Base-by-base conservation (phyloP, 2,797 vertebrate genomes). In the Arnoldichthys spilopterus region DNA sequence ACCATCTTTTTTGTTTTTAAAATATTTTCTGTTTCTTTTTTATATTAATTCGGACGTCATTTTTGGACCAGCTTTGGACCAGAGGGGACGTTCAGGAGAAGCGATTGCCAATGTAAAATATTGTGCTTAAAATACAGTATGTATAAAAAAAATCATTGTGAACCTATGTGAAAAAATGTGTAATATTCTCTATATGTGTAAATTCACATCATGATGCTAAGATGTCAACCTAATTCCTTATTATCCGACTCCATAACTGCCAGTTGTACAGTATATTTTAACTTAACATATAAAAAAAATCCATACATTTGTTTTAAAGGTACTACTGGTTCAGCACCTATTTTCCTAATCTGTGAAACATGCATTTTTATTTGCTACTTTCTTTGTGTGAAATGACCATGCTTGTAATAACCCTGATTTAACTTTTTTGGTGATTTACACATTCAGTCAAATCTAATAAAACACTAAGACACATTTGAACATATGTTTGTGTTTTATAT, bases 391-490 rank as follows among this genome's bases (percentile, higher is more conserved):
- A 72, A 73, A 78, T 74, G 72, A 76, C 68, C 75, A 83, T 85
- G 77, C 53, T 83, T 76, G 61, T 74, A 80, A 70, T 62, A 67
- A 67, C 66, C 51, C 43, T 64, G 58, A 82, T 80, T 86, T 82
- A 82, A 74, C 81, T 77, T 84, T 85, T 84, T 83, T 85, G 71
- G 82, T 86, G 82, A 78, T 82, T 83, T 85, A 80, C 77, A 82
- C 83, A 80, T 79, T 34, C 72, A 85, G 80, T 85, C 54, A 82
- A 78, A 80, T 83, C 72, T 76, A 86, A 86, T 86, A 85, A n/a
- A 83, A 85, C 78, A 80, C 34, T 74, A 71, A 82, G 76, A 74
- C 78, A 81, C 72, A 78, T 78, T 79, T 81, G 51, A 77, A 74
- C 82, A 72, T 84, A 28, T 30, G 32, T n/a, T n/a, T n/a, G 53